Conservation (phyloP, 2,113 vertebrate genomes). For the Ornithorhynchus anatinus region DNA sequence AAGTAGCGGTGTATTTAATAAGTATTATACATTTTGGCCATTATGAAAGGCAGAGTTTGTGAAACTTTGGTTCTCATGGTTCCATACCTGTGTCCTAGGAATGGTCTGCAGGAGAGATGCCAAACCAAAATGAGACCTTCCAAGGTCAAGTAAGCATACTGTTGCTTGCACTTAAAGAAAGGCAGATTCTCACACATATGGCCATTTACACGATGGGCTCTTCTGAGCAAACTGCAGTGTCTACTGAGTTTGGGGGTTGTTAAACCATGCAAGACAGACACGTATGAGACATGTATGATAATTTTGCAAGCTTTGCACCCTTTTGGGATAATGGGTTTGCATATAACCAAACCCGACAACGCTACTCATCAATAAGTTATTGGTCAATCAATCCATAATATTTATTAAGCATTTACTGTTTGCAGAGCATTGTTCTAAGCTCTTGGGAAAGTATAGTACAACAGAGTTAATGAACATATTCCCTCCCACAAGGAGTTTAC, state of each 20-base stretch:
- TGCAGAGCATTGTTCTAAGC: no score
- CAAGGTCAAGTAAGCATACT: conserved; percentile 16
- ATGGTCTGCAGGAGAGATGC: conserved; percentile 34
- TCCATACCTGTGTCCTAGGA: background rate
- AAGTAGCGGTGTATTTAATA: conserved; percentile 47
- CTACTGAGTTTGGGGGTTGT: background rate
- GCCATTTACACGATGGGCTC: background rate
- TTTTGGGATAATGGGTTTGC: no score
- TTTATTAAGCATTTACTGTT: no score
- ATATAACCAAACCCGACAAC: no score
- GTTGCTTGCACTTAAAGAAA: background rate
- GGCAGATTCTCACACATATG: background rate
- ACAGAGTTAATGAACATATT: no score
- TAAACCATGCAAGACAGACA: no score
- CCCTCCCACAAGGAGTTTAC: no score
- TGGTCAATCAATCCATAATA: no score
- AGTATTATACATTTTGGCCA: conserved; percentile 57
- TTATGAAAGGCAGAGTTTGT: conserved; percentile 31
- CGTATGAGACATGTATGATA: no score
- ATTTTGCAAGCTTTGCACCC: no score
- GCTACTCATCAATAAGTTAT: no score
- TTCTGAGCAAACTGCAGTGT: conserved; percentile 9
- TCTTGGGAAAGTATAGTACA: no score
- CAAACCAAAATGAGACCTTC: conserved; percentile 13
- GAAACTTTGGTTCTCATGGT: conserved; percentile 45